Evolutionary conservation across 2,797 vertebrate genomes (phyloP), one percentile per base, ranked within the genome.

Genomic region (Notamacropus eugenii): DNA sequence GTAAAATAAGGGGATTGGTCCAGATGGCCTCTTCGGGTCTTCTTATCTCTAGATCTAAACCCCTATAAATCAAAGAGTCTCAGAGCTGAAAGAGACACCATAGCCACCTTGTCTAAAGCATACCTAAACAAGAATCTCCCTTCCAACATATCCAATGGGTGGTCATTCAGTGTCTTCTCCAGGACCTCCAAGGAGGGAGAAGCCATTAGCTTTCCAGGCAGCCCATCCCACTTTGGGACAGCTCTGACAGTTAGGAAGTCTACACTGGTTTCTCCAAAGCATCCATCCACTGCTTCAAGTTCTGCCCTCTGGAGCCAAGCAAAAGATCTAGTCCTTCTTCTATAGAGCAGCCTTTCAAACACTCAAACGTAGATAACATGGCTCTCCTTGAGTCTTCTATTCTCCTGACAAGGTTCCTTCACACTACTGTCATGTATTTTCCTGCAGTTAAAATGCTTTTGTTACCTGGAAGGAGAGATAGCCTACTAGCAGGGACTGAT

Each of bases 401-500:
- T 87, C 74, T 87, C 74, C 74, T 11, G 9, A n/a, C n/a, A n/a
- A 8, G 11, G 8, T 9, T 87, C 31, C 74, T 40, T 67, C n/a
- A 22, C 6, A 2, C 67, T 46, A 4, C 27, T 28, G 24, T 40
- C 8, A 4, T 46, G 40, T 10, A 27, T 27, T 50, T 50, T 87
- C 24, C 24, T 46, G 40, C 40, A 46, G 22, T 50, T 87, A 87
- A 27, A 87, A 87, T 87, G 74, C 10, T 87, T 96, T 50, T 92
- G 5, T 97, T 94, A 82, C 92, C 24, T 92, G 82, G 58, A 50
- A 95, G 90, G 55, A 93, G 52, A n/a, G 96, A 92, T 54, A 92
- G 92, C 50, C 90, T 34, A 93, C 94, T 93, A 57, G 40, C 54
- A 93, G n/a, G 19, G 6, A 67, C 16, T n/a, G 16, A 29, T 94